Percentiles rank a stretch among this genome's conserved stretches.
Evolutionary conservation across 1,140 invertebrate genomes (phyloP).

Genomic region (Halotydeus destructor): DNA sequence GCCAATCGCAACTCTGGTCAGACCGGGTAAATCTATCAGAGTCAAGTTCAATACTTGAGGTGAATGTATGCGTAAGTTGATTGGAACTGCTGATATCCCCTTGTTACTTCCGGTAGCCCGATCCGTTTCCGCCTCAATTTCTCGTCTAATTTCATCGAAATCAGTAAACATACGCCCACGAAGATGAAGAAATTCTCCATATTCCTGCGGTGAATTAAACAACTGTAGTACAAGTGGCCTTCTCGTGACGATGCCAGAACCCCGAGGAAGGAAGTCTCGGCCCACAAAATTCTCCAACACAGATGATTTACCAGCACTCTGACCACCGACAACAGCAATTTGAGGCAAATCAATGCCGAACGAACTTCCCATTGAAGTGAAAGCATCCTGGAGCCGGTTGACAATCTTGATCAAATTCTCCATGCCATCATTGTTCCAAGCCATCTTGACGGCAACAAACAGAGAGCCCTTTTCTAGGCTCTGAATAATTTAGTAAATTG

Average conservation of each 20-base stretch:
- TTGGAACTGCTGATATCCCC: constrained; percentile 92
- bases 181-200: constrained; percentile 92
- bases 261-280: constrained; percentile 86
- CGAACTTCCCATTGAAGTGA: not conserved
- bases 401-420: constrained; percentile 94
- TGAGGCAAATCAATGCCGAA: constrained; percentile 96
- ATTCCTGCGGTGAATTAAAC: constrained; percentile 57
- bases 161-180: constrained; percentile 90
- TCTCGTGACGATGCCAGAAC: constrained; percentile 89
- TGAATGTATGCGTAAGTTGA: constrained; percentile 93
- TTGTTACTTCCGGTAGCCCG: constrained; percentile 87
- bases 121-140: constrained; percentile 96
- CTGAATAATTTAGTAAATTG: too few species aligned
- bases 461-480: too few species aligned
- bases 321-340: constrained; percentile 97
- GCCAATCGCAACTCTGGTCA: constrained; percentile 83
- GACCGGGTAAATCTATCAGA: constrained; percentile 77
- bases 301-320: constrained; percentile 96
- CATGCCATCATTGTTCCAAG: constrained; percentile 53
- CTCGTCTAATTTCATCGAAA: constrained; percentile 70
- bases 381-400: constrained; percentile 63
- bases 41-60: constrained; percentile 90
- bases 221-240: constrained; percentile 88
- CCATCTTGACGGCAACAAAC: too few species aligned
- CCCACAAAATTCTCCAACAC: constrained; percentile 99